These are phyloP conservation scores for Troilus luridus DNA, from an alignment of 2,888 invertebrate genomes.

Conservation along the genomic window DNA sequence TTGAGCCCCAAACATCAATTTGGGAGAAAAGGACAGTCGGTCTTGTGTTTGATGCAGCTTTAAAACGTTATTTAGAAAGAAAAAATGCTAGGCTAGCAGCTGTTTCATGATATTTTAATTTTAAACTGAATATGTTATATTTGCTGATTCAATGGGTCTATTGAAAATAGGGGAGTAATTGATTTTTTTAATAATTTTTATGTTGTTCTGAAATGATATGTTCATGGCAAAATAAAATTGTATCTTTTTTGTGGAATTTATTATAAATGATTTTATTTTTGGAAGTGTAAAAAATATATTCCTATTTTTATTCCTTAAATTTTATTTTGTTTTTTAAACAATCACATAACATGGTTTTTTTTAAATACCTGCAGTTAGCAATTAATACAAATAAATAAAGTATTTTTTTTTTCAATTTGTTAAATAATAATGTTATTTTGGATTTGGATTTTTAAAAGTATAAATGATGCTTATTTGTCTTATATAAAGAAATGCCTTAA, in stretches of 20 bases:
- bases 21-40: conserved; percentile 91
- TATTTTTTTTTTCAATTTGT: not conserved
- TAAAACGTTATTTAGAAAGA: conserved; percentile 82
- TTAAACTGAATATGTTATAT: not conserved
- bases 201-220: not conserved
- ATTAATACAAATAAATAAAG: no score
- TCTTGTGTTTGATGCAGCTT: conserved; percentile 80
- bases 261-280: conserved; percentile 12
- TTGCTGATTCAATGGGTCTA: not conserved
- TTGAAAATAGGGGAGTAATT: not conserved
- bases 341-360: not conserved
- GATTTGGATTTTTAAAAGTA: not conserved
- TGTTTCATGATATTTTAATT: conserved; percentile 42
- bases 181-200: not conserved
- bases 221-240: not conserved
- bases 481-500: not conserved
- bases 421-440: not conserved
- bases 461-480: not conserved
- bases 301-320: not conserved
- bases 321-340: not conserved
- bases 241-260: not conserved
- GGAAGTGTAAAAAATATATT: not conserved
- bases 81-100: conserved; percentile 73
- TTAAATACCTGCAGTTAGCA: not conserved
- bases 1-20: conserved; percentile 76